Evolutionary conservation across 2,888 invertebrate species (phyloP), one percentile per base, ranked within the genome.

Genomic region (Azorinus chamasolen): DNA sequence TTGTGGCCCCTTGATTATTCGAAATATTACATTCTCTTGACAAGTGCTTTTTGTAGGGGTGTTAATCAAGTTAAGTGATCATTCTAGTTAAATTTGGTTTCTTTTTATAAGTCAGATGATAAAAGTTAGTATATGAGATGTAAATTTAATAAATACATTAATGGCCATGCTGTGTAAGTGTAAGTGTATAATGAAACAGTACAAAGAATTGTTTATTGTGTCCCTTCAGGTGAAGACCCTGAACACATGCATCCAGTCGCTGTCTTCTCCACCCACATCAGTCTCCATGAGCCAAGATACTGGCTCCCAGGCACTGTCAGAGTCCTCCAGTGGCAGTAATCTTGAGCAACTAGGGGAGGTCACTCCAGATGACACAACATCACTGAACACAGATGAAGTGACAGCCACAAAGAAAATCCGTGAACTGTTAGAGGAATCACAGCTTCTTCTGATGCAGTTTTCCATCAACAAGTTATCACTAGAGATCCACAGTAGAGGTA

Each of bases 401-500:
- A 46, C 27, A 37, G 63, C 64, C 25, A 78, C 77, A 24, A 66
- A 74, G 32, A 78, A 80, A 48, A 32, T 80, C 53, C 69, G 58
- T 43, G 81, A 81, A 37, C 48, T 75, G 10, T 39, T 82, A 24
- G 86, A 84, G 59, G 88, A 87, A 51, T 87, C 96, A 58, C 94
- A 95, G 85, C 94, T 97, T 18, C 94, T 97, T 82, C 95, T 97
- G 93, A 94, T 97, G 86, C 97, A 98, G 93, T 98, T 98, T 91
- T 95, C 96, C 1, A 95, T 98, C 74, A 97, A 97, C 89, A 91
- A 92, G 57, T 95, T 98, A 95, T 96, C 97, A 0, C 93, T 97
- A 2, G 97, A 97, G 94, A 95, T 95, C 3, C 92, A 93, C 69
- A 93, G 93, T 74, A 86, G 92, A 90, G 93, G 93, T 93, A 82